Evolutionary conservation across 2,888 invertebrate genomes (phyloP).

Genomic region (Drepana falcataria): DNA sequence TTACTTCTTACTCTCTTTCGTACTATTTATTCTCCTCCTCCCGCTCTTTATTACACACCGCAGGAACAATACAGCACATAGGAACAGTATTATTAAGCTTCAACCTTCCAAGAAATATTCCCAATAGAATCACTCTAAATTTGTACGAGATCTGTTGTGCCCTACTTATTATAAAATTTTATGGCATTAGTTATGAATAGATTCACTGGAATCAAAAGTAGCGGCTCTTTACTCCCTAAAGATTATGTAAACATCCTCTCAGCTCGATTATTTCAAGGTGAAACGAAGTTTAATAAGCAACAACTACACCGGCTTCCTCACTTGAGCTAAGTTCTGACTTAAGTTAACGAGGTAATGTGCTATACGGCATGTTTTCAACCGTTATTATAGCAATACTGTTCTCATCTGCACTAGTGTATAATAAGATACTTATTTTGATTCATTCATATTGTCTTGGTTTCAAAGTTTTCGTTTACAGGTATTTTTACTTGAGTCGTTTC

Average conservation of each 20-base stretch:
- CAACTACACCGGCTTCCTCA: conserved; percentile 42
- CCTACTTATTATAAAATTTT: too few species aligned
- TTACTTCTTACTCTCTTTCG: too few species aligned
- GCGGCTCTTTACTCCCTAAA: not conserved
- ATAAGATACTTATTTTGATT: conserved; percentile 28
- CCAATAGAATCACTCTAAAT: too few species aligned
- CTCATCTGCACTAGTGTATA: conserved; percentile 26
- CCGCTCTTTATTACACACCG: too few species aligned
- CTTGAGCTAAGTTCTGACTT: conserved; percentile 32
- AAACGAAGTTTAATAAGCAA: conserved; percentile 58
- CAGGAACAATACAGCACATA: too few species aligned
- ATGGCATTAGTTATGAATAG: too few species aligned
- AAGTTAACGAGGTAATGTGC: conserved; percentile 45
- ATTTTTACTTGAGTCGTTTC: too few species aligned
- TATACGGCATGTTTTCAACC: conserved; percentile 45
- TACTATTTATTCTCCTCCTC: too few species aligned
- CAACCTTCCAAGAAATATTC: too few species aligned
- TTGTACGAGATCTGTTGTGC: too few species aligned
- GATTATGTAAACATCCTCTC: not conserved
- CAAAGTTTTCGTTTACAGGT: not conserved
- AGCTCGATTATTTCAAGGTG: conserved; percentile 27
- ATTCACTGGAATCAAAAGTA: not conserved
- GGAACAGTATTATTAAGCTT: too few species aligned
- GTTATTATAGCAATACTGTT: conserved; percentile 33
- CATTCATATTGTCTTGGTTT: conserved; percentile 20